A percentile compares a stretch with the other conserved stretches of the same genome.
These are phyloP conservation scores for Zoanthus gigantus DNA, from an alignment of 92 coral and sea anemone species.

Conservation along the genomic window DNA sequence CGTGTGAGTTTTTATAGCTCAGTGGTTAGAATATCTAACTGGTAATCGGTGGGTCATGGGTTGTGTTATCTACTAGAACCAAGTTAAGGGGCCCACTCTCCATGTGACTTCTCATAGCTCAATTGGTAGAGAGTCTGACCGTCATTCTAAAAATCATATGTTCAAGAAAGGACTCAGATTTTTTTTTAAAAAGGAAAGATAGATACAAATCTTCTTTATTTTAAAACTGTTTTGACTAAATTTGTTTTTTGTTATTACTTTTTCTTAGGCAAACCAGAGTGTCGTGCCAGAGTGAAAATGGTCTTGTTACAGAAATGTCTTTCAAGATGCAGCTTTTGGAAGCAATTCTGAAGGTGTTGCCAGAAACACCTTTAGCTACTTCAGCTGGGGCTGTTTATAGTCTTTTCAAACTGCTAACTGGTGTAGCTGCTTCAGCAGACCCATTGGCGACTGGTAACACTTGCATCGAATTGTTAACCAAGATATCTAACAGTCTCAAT, in stretches of 20 bases:
- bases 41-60: no score
- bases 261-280: constrained; percentile 52
- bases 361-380: constrained; percentile 65
- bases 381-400: constrained; percentile 92
- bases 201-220: no score
- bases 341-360: constrained; percentile 84
- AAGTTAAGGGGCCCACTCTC: no score
- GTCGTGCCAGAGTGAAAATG: constrained; percentile 47
- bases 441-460: constrained; percentile 64
- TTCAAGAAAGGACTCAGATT: no score
- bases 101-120: no score
- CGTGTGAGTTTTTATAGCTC: no score
- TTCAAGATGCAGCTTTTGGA: constrained; percentile 73
- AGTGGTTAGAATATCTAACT: no score
- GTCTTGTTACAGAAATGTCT: constrained; percentile 45
- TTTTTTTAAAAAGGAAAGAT: no score
- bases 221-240: background rate
- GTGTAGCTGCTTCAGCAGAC: constrained; percentile 80
- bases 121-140: no score
- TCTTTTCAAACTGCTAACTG: constrained; percentile 83
- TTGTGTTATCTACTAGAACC: no score
- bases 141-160: no score
- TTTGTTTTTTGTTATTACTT: background rate
- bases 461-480: constrained; percentile 84
- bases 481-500: constrained; percentile 74